These are phyloP conservation scores for Dromaius novaehollandiae DNA, from an alignment of 2,113 vertebrate genomes.

Conservation along the genomic window DNA sequence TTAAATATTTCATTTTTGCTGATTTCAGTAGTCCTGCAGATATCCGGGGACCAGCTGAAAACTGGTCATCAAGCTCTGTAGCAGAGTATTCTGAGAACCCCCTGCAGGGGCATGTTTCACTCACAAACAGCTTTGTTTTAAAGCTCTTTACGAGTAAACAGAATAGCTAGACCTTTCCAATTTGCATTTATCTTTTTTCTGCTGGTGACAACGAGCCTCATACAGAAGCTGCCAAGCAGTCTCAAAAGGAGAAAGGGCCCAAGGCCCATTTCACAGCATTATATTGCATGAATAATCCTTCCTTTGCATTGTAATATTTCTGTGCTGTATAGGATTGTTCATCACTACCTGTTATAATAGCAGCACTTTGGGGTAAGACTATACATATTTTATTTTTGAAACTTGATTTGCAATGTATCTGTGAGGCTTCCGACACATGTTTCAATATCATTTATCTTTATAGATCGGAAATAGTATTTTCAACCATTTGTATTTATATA, in stretches of 20 bases:
- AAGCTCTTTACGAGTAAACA: background rate
- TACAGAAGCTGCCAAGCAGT: background rate
- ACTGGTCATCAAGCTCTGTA: background rate
- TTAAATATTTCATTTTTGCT: background rate
- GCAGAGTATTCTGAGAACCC: background rate
- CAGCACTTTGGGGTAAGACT: background rate
- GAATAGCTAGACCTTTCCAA: background rate
- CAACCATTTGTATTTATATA: background rate
- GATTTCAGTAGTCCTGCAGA: background rate
- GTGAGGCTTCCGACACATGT: background rate
- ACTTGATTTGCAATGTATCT: background rate
- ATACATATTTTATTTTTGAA: background rate
- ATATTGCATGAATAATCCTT: background rate
- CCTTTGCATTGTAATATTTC: background rate
- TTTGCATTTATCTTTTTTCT: background rate
- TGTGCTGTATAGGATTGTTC: background rate
- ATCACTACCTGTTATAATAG: background rate
- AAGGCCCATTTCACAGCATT: background rate
- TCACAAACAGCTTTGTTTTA: background rate
- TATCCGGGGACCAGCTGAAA: background rate
- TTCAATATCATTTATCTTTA: background rate
- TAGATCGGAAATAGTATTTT: background rate
- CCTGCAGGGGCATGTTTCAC: background rate
- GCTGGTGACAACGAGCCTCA: background rate
- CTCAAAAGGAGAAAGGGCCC: background rate